These are phyloP conservation scores for Parazoanthus atlanticus DNA, from an alignment of 92 coral and sea anemone species.

Conservation along the genomic window DNA sequence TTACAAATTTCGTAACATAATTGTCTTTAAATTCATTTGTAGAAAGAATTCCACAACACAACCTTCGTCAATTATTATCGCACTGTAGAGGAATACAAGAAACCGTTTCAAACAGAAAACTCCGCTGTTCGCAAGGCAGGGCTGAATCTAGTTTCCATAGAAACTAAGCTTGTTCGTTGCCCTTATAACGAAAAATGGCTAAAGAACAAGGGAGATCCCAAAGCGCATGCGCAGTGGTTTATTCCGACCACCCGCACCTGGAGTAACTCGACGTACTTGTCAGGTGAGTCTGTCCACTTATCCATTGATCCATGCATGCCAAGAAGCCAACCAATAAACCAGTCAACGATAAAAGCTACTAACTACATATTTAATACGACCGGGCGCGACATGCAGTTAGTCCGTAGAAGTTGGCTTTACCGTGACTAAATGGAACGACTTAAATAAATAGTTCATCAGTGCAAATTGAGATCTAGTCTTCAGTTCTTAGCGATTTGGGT, in stretches of 20 bases:
- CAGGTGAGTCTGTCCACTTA: conserved; percentile 48
- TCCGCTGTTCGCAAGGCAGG: conserved; percentile 76
- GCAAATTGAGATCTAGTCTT: too few relatives aligned
- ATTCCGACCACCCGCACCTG: conserved; percentile 75
- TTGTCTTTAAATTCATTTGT: background rate
- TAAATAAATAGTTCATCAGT: too few relatives aligned
- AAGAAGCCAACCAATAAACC: background rate
- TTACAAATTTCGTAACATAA: background rate
- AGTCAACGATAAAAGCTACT: background rate
- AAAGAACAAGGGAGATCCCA: conserved; percentile 71
- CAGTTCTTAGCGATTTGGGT: too few relatives aligned
- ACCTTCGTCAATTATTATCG: conserved; percentile 72
- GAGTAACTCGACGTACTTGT: conserved; percentile 72
- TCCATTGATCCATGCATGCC: background rate
- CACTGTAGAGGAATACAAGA: conserved; percentile 70
- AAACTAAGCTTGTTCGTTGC: conserved; percentile 70
- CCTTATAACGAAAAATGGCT: conserved; percentile 73
- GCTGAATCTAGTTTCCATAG: conserved; percentile 72
- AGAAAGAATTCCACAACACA: conserved; percentile 77
- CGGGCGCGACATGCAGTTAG: too few relatives aligned
- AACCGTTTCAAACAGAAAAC: conserved; percentile 64
- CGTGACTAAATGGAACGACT: too few relatives aligned
- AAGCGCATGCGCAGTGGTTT: conserved; percentile 69
- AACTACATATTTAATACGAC: too few relatives aligned
- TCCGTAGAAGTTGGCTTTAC: too few relatives aligned